Percentiles rank a stretch among this genome's conserved stretches.
phyloP scores from a whole-genome alignment of 2,888 invertebrate species.

The Limnephilus rhombicus region DNA sequence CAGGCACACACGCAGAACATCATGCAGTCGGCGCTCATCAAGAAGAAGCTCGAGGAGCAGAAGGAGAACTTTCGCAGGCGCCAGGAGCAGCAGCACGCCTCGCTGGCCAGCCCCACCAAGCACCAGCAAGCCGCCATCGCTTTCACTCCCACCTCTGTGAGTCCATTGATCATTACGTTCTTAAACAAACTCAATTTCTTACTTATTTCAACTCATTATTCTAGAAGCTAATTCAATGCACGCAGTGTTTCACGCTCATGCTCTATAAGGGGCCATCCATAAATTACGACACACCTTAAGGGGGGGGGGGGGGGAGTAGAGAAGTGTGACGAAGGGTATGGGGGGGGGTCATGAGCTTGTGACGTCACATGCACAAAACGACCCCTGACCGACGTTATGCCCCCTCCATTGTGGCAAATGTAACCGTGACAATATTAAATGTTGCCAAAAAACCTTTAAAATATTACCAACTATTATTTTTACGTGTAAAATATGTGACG shows the following conservation, averaged over 20 bases:
- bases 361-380: too few relatives aligned
- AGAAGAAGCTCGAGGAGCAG: constrained; percentile 93
- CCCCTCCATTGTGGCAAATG: too few relatives aligned
- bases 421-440: too few relatives aligned
- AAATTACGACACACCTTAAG: too few relatives aligned
- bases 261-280: too few relatives aligned
- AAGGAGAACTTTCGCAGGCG: constrained; percentile 89
- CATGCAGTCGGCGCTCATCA: constrained; percentile 91
- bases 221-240: not conserved
- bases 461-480: too few relatives aligned
- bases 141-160: constrained; percentile 94
- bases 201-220: not conserved
- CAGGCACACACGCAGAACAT: constrained; percentile 92
- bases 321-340: too few relatives aligned
- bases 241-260: not conserved
- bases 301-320: too few relatives aligned
- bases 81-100: constrained; percentile 78
- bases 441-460: too few relatives aligned
- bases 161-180: not conserved
- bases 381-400: too few relatives aligned
- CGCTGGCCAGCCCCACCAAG: constrained; percentile 67
- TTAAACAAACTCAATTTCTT: not conserved
- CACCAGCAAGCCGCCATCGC: constrained; percentile 81
- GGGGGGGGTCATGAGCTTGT: too few relatives aligned
- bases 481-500: too few relatives aligned